Conservation (phyloP, 2,113 vertebrate genomes). For the Rynchops niger region DNA sequence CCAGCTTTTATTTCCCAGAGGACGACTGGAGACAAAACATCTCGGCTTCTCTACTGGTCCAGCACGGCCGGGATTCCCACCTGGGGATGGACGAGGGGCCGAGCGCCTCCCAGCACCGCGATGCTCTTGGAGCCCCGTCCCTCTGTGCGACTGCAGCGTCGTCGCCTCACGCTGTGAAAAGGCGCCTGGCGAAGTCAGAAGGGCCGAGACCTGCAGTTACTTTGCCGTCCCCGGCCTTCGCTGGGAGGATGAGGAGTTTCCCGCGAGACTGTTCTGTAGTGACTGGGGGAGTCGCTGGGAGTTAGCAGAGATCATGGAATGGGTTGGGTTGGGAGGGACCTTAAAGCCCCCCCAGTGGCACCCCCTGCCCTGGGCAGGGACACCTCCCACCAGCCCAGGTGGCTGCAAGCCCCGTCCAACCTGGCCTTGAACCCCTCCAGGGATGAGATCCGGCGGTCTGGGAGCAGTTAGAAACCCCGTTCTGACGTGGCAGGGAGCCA, state of each 20-base stretch:
- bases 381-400: background rate
- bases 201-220: too few species aligned
- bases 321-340: background rate
- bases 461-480: background rate
- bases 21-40: background rate
- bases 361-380: background rate
- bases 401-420: background rate
- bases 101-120: rapidly evolving
- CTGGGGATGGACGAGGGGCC: rapidly evolving
- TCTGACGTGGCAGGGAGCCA: background rate
- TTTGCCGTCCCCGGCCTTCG: too few species aligned
- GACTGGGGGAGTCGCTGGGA: background rate
- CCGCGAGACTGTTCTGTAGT: rapidly evolving
- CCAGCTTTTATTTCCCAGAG: background rate
- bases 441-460: background rate
- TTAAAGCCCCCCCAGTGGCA: background rate
- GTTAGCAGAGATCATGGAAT: background rate
- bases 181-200: background rate
- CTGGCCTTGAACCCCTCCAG: background rate
- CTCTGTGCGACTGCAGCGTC: rapidly evolving
- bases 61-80: background rate
- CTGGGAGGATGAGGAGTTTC: background rate
- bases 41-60: background rate
- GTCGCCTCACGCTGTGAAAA: rapidly evolving
- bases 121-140: rapidly evolving